Evolutionary conservation across 1,140 invertebrate species (phyloP).

Genomic region (Aphidius ervi): DNA sequence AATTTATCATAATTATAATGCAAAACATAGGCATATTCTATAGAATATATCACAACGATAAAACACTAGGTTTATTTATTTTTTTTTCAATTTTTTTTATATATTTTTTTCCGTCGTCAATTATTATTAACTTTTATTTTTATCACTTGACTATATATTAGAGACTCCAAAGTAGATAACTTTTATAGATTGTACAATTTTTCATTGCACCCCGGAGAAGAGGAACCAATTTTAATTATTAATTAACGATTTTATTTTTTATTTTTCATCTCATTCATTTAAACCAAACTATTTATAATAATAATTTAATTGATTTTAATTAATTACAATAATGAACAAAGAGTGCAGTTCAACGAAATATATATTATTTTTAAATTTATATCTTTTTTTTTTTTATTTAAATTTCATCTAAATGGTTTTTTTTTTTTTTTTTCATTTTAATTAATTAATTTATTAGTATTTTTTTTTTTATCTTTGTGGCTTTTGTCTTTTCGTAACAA

Average conservation of each 20-base stretch:
- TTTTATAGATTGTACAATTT: not conserved
- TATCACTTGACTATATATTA: constrained; percentile 21
- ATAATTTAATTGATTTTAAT: constrained; percentile 1
- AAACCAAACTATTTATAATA: not conserved
- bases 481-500: too few species aligned
- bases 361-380: too few species aligned
- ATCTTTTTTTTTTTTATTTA: too few species aligned
- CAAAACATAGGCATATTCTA: constrained; percentile 20
- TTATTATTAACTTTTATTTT: constrained; percentile 16
- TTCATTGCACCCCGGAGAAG: constrained; percentile 9
- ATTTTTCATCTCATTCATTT: not conserved
- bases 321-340: constrained; percentile 4
- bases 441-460: too few species aligned
- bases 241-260: not conserved
- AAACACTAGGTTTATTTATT: constrained; percentile 37
- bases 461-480: too few species aligned
- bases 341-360: not conserved
- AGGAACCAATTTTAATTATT: constrained; percentile 18
- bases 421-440: too few species aligned
- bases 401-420: too few species aligned
- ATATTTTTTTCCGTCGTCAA: not conserved
- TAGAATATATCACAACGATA: constrained; percentile 46
- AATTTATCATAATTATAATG: not conserved
- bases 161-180: constrained; percentile 29
- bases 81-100: constrained; percentile 4